These are phyloP conservation scores for Diphyllodes magnificus DNA, from an alignment of 2,113 vertebrate species.

Conservation along the genomic window DNA sequence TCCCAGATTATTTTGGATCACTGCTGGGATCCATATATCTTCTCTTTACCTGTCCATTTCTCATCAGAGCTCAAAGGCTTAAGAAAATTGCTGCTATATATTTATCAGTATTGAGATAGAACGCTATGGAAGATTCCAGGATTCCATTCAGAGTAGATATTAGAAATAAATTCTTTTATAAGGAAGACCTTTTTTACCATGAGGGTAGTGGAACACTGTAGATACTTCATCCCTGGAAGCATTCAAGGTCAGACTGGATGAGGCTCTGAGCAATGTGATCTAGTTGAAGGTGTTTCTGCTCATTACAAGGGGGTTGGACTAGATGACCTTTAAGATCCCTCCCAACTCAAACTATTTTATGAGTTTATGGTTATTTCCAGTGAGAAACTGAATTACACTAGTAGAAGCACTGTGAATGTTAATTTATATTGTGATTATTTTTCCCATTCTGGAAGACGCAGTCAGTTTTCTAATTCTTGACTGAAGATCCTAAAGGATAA, in stretches of 20 bases:
- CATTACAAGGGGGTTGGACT: neutral
- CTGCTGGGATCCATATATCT: fast-evolving
- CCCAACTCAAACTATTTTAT: neutral
- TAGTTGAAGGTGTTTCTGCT: neutral
- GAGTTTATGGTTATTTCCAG: neutral
- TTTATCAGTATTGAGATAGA: neutral
- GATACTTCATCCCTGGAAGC: too few relatives aligned
- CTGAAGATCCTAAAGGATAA: neutral
- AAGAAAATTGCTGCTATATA: neutral
- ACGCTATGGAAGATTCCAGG: neutral
- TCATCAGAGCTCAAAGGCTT: neutral
- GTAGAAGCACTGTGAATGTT: neutral
- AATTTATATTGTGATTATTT: neutral
- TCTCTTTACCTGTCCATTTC: neutral
- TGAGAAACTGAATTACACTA: neutral
- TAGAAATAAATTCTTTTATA: neutral
- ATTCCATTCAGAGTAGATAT: neutral
- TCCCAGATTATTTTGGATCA: neutral
- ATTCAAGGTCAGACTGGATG: neutral
- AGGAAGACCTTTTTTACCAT: neutral
- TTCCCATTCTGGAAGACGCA: neutral
- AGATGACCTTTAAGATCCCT: neutral
- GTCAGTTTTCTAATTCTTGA: neutral
- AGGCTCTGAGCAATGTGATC: neutral
- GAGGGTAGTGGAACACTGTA: neutral